Base-by-base conservation (phyloP, 1,140 invertebrate species). In the Drosophila nigromelanica region DNA sequence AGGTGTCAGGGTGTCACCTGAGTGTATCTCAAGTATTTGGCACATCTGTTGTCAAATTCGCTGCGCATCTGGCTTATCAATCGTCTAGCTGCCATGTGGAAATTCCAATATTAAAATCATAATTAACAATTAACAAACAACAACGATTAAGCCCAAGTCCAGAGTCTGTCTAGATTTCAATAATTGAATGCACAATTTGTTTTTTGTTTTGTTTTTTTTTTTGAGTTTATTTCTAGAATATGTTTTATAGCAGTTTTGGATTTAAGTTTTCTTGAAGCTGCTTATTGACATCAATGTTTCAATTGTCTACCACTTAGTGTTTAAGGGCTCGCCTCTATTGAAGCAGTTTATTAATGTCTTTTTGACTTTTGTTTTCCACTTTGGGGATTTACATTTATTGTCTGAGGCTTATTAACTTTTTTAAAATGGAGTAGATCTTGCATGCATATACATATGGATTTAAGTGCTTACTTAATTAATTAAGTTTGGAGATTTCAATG, bases 281-380 rank as follows among this genome's bases (percentile, higher is more conserved):
- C 80, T 85, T 85, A 85, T 85, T 85, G 81, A 85, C 81, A 85
- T 86, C 81, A 86, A 85, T 85, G 54, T 80, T 85, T 80, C 64
- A 80, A 85, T 74, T 73, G 50, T 76, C 73, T 80, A 86, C 80
- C 69, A 74, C 62, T 74, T 77, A 70, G 45, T 48, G 50, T 51
- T 56, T 50, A 37, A 50, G 27, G 43, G 52, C 24, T 76, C 73
- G 59, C 24, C 58, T 59, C 33, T 42, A 18, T 30, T 43, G 43
- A 50, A 67, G 78, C 78, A 69, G 75, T 54, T 73, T 60, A 50
- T 47, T 12, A 30, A 30, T 50, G 14, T 45, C 14, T 45, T 40
- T 37, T 27, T 21, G 61, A 60, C 66, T 78, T 54, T 45, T 14
- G 54, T 27, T 14, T 62, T 27, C 66, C 37, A 47, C 56, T 27